These are phyloP conservation scores for Lutjanus erythropterus DNA, from an alignment of 2,113 vertebrate genomes.

Conservation along the genomic window DNA sequence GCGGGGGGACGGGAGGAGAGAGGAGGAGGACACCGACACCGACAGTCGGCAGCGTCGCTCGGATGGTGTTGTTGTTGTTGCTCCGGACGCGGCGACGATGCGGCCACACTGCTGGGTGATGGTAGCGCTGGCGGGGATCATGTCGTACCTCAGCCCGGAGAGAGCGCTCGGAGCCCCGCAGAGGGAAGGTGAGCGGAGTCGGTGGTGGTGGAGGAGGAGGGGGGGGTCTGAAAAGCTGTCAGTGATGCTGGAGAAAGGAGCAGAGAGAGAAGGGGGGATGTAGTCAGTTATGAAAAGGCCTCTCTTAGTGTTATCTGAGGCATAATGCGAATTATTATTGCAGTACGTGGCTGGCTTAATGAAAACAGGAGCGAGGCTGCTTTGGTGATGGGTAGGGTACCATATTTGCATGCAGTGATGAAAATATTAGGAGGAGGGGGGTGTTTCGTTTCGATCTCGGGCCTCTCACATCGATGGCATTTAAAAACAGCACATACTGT, in stretches of 20 bases:
- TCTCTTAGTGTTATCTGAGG: slow-evolving; percentile 54
- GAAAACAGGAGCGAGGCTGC: slow-evolving; percentile 43
- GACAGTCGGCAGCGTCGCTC: slow-evolving; percentile 78
- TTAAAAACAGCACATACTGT: slow-evolving; percentile 46
- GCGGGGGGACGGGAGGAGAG: slow-evolving; percentile 65
- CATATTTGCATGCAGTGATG: slow-evolving; percentile 67
- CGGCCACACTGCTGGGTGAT: slow-evolving; percentile 87
- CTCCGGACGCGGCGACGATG: slow-evolving; percentile 82
- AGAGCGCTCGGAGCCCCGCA: slow-evolving; percentile 91
- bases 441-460: slow-evolving; percentile 31
- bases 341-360: slow-evolving; percentile 43
- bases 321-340: slow-evolving; percentile 58
- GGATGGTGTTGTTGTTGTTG: slow-evolving; percentile 82
- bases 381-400: slow-evolving; percentile 51
- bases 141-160: slow-evolving; percentile 90
- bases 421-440: slow-evolving; percentile 50
- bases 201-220: slow-evolving; percentile 38
- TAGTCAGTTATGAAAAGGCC: slow-evolving; percentile 70
- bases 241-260: slow-evolving; percentile 74
- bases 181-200: slow-evolving; percentile 89
- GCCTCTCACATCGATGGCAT: slow-evolving; percentile 61
- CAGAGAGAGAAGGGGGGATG: slow-evolving; percentile 29
- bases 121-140: slow-evolving; percentile 86
- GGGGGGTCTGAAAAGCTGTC: slow-evolving; percentile 55
- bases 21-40: slow-evolving; percentile 68